phyloP scores from a whole-genome alignment of 2,113 vertebrate genomes.

The Cheirogaleus medius region DNA sequence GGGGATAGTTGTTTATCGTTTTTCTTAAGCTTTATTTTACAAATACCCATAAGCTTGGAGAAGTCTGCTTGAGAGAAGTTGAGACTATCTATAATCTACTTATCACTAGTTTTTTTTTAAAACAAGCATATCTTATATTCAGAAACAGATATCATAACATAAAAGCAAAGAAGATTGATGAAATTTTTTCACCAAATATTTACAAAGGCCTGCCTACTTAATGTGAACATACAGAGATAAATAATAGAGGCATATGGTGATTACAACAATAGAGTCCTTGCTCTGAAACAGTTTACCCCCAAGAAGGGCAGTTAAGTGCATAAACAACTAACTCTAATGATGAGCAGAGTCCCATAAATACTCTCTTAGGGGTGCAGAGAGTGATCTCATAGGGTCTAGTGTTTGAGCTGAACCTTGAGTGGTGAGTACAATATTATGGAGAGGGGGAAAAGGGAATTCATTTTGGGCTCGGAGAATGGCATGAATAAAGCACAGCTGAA shows the following conservation, averaged over 20 bases:
- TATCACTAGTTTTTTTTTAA: not conserved
- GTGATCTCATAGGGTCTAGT: not conserved
- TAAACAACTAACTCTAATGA: not conserved
- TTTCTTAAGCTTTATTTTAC: constrained; percentile 52
- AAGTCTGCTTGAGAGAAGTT: not conserved
- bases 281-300: not conserved
- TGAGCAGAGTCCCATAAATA: not conserved
- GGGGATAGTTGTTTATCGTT: constrained; percentile 35
- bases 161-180: constrained; percentile 40
- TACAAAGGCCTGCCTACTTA: not conserved
- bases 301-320: not conserved
- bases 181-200: constrained; percentile 48
- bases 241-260: not conserved
- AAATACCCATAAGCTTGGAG: constrained; percentile 9
- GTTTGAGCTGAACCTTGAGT: not conserved
- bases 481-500: not conserved
- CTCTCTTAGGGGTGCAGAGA: not conserved
- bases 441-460: not conserved
- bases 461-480: not conserved
- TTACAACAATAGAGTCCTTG: not conserved
- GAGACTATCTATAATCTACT: not conserved
- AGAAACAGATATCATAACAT: constrained; percentile 21
- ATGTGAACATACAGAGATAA: constrained; percentile 24
- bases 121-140: constrained; percentile 26
- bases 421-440: not conserved